These are phyloP conservation scores for Actinemys pallida DNA, from an alignment of 2,113 vertebrate genomes.

Conservation along the genomic window DNA sequence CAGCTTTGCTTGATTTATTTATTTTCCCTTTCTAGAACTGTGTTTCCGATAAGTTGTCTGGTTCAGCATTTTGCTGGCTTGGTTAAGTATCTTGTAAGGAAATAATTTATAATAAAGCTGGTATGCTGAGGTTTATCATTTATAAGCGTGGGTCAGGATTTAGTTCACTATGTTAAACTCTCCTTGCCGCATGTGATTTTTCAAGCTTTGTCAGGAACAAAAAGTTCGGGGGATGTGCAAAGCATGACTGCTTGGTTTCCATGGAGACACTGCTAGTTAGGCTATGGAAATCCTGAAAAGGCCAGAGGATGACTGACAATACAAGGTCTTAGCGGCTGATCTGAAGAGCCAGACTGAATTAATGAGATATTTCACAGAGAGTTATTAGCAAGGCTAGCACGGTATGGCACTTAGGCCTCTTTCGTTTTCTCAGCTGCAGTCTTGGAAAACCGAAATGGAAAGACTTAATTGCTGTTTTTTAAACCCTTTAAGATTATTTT, in stretches of 20 bases:
- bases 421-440: conserved; percentile 80
- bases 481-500: conserved; percentile 81
- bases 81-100: conserved; percentile 86
- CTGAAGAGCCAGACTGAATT: conserved; percentile 96
- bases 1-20: conserved; percentile 55
- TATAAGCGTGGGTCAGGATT: conserved; percentile 88
- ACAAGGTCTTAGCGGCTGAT: conserved; percentile 95
- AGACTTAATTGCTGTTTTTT: conserved; percentile 84
- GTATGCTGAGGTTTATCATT: conserved; percentile 87
- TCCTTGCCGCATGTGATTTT: conserved; percentile 95
- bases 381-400: conserved; percentile 91
- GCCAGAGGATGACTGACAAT: conserved; percentile 97
- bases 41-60: conserved; percentile 66
- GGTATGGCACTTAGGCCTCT: conserved; percentile 79
- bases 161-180: conserved; percentile 92
- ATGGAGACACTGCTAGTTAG: conserved; percentile 97
- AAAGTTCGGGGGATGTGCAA: conserved; percentile 91
- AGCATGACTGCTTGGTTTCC: conserved; percentile 94
- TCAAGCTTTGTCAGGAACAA: conserved; percentile 97
- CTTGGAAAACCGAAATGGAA: conserved; percentile 88
- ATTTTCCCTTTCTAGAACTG: conserved; percentile 23
- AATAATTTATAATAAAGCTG: conserved; percentile 87
- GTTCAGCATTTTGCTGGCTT: conserved; percentile 77
- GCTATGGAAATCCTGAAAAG: conserved; percentile 91
- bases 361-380: conserved; percentile 98